These are phyloP conservation scores for Oreochromis spilurus DNA, from an alignment of 2,113 vertebrate genomes.

Conservation along the genomic window DNA sequence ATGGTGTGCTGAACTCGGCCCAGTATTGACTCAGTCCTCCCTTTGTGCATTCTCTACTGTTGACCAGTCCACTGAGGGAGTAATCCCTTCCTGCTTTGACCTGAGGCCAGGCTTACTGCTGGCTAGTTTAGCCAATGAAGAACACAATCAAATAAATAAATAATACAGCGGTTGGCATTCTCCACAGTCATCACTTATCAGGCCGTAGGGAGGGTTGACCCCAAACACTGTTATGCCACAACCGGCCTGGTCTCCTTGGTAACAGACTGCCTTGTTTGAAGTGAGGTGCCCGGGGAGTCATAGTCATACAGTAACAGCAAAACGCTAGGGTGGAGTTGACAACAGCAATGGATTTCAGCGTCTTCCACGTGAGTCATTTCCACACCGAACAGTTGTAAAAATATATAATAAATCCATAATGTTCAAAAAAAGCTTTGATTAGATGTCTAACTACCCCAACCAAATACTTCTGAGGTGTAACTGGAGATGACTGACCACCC, in stretches of 20 bases:
- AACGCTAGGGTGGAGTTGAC: slow-evolving; percentile 15
- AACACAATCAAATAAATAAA: slow-evolving; percentile 69
- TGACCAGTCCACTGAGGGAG: slow-evolving; percentile 58
- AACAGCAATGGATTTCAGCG: slow-evolving; percentile 12
- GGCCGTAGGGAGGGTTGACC: slow-evolving; percentile 64
- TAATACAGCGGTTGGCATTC: slow-evolving; percentile 68
- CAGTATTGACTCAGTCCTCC: slow-evolving; percentile 64
- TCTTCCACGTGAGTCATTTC: slow-evolving; percentile 16
- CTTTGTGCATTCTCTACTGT: slow-evolving; percentile 48
- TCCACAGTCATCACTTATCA: slow-evolving; percentile 72
- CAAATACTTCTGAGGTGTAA: slow-evolving; percentile 60
- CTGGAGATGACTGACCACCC: slow-evolving; percentile 66
- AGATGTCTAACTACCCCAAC: slow-evolving; percentile 36
- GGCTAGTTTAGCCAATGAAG: slow-evolving; percentile 61
- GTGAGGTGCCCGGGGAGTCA: slow-evolving; percentile 47
- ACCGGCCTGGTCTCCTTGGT: slow-evolving; percentile 69
- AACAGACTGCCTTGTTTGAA: slow-evolving; percentile 72
- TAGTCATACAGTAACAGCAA: slow-evolving; percentile 44
- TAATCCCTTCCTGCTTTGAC: slow-evolving; percentile 68
- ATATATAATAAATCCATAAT: slow-evolving; percentile 26
- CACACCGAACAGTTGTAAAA: background rate
- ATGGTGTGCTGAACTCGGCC: slow-evolving; percentile 53
- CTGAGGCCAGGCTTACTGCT: slow-evolving; percentile 64
- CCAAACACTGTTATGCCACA: slow-evolving; percentile 67
- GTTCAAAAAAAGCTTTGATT: slow-evolving; percentile 44